Evolutionary conservation across 1,140 invertebrate species (phyloP).

Genomic region (Pissodes strobi): DNA sequence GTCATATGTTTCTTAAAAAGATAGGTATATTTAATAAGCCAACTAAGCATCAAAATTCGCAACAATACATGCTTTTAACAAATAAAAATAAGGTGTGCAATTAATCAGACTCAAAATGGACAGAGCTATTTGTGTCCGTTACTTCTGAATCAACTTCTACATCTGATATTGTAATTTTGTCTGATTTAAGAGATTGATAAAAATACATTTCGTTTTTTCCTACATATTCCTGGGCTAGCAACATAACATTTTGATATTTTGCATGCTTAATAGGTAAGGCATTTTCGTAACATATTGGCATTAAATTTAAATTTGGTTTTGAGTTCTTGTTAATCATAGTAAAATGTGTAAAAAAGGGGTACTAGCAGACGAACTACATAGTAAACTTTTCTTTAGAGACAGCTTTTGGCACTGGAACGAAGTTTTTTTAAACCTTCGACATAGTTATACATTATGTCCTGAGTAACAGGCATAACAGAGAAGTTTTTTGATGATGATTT

Average conservation of each 20-base stretch:
- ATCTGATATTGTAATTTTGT: slow-evolving; percentile 12
- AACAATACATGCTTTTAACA: no score
- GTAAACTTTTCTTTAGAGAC: slow-evolving; percentile 10
- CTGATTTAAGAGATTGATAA: slow-evolving; percentile 18
- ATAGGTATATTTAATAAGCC: no score
- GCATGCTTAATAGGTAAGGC: no score
- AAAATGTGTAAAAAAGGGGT: no score
- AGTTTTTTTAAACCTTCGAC: slow-evolving; percentile 21
- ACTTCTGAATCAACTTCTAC: no score
- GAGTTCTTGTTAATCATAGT: not conserved
- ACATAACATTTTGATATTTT: no score
- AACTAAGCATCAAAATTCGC: no score
- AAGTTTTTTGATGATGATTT: slow-evolving; percentile 22
- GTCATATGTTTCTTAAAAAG: no score
- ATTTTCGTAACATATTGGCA: no score
- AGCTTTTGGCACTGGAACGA: slow-evolving; percentile 3
- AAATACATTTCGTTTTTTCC: slow-evolving; percentile 22
- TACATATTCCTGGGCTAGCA: slow-evolving; percentile 26
- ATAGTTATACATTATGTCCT: slow-evolving; percentile 14
- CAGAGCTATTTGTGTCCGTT: no score
- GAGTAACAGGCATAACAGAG: slow-evolving; percentile 23
- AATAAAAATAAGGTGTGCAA: no score
- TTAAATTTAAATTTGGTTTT: slow-evolving; percentile 25
- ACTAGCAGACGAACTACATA: slow-evolving; percentile 12
- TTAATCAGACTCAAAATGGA: no score